Conservation (phyloP, 2,113 vertebrate species). For the Rattus norvegicus region DNA sequence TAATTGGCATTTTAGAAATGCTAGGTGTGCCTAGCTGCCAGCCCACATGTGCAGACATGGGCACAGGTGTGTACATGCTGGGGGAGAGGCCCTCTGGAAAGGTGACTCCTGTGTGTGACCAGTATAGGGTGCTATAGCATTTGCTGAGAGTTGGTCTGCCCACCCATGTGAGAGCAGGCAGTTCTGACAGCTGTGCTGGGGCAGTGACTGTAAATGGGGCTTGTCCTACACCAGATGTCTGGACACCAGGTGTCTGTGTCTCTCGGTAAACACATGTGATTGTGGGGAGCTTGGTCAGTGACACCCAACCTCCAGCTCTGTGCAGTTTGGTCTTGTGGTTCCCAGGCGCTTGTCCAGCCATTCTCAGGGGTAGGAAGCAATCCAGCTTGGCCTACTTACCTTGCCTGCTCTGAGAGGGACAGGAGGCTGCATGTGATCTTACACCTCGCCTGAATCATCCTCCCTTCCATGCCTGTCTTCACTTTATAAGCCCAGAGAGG, state of each 20-base stretch:
- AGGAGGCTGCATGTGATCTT: neutral
- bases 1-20: neutral
- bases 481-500: neutral
- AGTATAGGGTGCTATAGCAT: neutral
- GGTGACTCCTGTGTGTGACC: accelerated
- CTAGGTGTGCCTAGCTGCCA: neutral
- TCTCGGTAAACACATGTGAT: neutral
- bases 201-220: neutral
- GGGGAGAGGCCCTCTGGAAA: neutral
- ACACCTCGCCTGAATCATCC: neutral
- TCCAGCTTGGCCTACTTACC: neutral
- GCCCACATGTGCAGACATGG: neutral
- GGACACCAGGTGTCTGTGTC: neutral
- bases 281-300: neutral
- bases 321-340: neutral
- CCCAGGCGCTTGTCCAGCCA: neutral
- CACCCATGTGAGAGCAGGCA: neutral
- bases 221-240: accelerated
- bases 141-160: neutral
- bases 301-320: neutral
- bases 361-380: neutral
- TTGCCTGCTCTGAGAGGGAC: neutral
- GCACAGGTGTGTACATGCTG: accelerated
- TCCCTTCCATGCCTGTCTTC: neutral
- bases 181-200: neutral